phyloP scores from a whole-genome alignment of 2,888 invertebrate genomes.

The Desoria tigrina region DNA sequence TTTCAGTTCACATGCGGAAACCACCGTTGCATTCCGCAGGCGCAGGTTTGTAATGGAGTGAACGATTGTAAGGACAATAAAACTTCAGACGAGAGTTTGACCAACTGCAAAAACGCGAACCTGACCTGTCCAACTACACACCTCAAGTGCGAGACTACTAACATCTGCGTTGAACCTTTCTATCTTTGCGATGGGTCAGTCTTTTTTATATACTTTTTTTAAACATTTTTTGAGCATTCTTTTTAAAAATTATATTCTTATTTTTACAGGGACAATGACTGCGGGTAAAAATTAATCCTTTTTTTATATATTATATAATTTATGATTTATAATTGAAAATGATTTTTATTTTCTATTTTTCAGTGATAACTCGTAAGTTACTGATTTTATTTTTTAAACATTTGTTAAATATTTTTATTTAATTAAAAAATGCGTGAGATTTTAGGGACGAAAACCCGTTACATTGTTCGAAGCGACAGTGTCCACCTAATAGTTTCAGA shows the following conservation, averaged over 20 bases:
- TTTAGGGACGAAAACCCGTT: conserved; percentile 78
- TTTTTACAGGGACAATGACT: conserved; percentile 9
- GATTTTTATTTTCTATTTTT: too few species aligned
- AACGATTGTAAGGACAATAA: conserved; percentile 91
- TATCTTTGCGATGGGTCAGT: conserved; percentile 87
- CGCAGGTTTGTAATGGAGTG: conserved; percentile 86
- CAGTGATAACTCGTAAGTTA: conserved; percentile 73
- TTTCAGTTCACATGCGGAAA: conserved; percentile 94
- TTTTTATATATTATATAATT: conserved; percentile 18
- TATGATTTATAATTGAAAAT: too few species aligned
- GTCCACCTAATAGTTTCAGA: conserved; percentile 87
- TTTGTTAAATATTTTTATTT: conserved; percentile 1
- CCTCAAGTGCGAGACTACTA: conserved; percentile 88
- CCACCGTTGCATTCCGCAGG: conserved; percentile 83
- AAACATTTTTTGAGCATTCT: background rate
- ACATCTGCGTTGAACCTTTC: conserved; percentile 95
- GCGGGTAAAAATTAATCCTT: conserved; percentile 12
- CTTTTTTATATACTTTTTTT: background rate
- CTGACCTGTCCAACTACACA: conserved; percentile 87
- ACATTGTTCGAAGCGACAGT: conserved; percentile 83
- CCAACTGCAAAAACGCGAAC: conserved; percentile 74
- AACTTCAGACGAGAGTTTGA: conserved; percentile 87
- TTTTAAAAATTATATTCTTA: background rate
- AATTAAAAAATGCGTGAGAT: background rate
- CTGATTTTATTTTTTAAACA: background rate